Conservation (phyloP, 1,140 invertebrate species). For the Sarcophaga peregrina region DNA sequence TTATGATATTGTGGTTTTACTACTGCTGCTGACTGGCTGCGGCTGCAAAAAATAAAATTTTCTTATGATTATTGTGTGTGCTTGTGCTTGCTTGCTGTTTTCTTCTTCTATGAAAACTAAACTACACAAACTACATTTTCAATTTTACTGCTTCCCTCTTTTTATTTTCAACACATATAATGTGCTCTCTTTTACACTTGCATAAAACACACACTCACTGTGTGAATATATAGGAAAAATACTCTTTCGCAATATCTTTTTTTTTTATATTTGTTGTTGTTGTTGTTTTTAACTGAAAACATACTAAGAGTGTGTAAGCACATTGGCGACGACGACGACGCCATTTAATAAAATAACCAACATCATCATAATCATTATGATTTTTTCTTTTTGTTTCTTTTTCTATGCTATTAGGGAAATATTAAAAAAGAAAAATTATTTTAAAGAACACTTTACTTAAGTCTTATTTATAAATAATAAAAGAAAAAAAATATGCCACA, state of each 20-base stretch:
- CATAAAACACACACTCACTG: too few relatives aligned
- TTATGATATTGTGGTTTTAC: background rate
- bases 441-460: background rate
- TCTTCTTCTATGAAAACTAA: background rate
- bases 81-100: background rate
- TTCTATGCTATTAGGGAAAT: background rate
- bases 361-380: background rate
- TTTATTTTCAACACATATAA: background rate
- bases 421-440: background rate
- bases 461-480: background rate
- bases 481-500: background rate
- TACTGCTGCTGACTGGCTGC: too few relatives aligned
- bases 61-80: too few relatives aligned
- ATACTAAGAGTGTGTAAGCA: too few relatives aligned
- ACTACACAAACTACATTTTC: background rate
- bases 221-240: too few relatives aligned
- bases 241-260: too few relatives aligned
- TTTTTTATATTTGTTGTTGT: too few relatives aligned
- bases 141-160: background rate
- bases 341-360: slow-evolving; percentile 7
- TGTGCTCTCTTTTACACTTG: background rate
- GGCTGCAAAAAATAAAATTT: background rate
- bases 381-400: too few relatives aligned
- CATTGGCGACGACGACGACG: background rate
- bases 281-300: too few relatives aligned